Base-by-base conservation (phyloP, 2,113 vertebrate genomes). In the Sisor rabdophorus region DNA sequence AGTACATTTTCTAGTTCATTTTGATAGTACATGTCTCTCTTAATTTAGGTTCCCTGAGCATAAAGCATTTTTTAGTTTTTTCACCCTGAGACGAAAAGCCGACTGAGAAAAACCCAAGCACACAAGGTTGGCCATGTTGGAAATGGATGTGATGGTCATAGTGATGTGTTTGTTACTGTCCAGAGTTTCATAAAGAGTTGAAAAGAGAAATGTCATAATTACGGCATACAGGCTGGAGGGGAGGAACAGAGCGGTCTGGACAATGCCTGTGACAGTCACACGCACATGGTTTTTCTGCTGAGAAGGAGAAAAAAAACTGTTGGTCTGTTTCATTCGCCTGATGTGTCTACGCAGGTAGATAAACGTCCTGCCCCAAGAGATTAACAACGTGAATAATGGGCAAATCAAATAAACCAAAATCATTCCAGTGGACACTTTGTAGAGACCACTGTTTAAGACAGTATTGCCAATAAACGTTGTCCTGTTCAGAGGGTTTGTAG, bases 101-200 rank as follows among this genome's bases (percentile, higher is more conserved):
- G 76, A 76, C 67, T 79, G 76, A 16, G 76, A 79, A 56, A 79
- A 82, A 32, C 80, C 80, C 60, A 76, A 68, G 20, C 76, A 82
- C 17, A 74, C 24, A 22, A 78, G 2, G 30, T 76, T 82, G 16
- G 65, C 80, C 53, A 76, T 60, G 30, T 44, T 75, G 12, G 67
- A 75, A 0, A 75, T 8, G 40, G 72, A 59, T 16, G 15, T 67
- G 20, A 79, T 20, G 2, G 59, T 54, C 9, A 82, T 60, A 2
- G 67, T 82, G 30, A 79, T 67, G 26, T 69, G 56, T 71, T 78
- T 73, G 22, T 36, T 3, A 48, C 16, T 36, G 22, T 79, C 81
- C 26, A 70, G 13, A 15, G 10, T 53, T 64, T 73, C 73, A 11
- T 60, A 28, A 40, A 76, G 47, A 44, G 40, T 16, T 17, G 69